Conservation (phyloP, 1,140 invertebrate genomes). For the Liolophura sinensis region DNA sequence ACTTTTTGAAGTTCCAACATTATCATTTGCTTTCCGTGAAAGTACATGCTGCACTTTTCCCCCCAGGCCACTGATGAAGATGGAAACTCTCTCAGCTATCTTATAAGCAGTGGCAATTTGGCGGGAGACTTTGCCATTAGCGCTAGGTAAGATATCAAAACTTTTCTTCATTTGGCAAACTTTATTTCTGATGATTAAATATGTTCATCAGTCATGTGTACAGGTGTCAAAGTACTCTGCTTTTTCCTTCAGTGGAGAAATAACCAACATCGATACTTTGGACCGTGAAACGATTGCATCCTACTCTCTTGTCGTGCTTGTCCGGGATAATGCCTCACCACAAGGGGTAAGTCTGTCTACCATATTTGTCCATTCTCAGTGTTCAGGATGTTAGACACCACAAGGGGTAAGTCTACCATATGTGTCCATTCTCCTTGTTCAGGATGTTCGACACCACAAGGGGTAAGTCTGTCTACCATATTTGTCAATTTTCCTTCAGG, state of each 20-base stretch:
- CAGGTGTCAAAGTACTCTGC: constrained; percentile 11
- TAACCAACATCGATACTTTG: constrained; percentile 13
- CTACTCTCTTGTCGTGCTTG: constrained; percentile 20
- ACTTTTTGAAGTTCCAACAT: too few species aligned
- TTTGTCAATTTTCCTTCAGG: too few species aligned
- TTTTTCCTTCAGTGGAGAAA: constrained; percentile 23
- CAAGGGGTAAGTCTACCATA: too few species aligned
- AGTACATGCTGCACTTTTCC: too few species aligned
- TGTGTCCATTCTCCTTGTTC: too few species aligned
- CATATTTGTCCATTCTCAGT: too few species aligned
- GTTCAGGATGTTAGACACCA: too few species aligned
- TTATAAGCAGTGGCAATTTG: constrained; percentile 16
- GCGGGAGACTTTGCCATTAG: constrained; percentile 12
- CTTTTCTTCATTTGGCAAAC: too few species aligned
- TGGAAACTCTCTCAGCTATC: constrained; percentile 21
- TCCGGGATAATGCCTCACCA: constrained; percentile 8
- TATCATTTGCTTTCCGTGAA: too few species aligned
- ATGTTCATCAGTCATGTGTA: neutral
- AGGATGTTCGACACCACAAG: constrained; percentile 10
- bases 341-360: constrained; percentile 3
- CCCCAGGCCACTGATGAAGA: constrained; percentile 38
- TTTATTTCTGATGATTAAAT: too few species aligned
- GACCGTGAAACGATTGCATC: constrained; percentile 21
- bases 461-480: neutral
- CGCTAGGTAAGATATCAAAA: too few species aligned